Conservation (phyloP, 2,113 vertebrate species). For the Phylloscopus whistleri region DNA sequence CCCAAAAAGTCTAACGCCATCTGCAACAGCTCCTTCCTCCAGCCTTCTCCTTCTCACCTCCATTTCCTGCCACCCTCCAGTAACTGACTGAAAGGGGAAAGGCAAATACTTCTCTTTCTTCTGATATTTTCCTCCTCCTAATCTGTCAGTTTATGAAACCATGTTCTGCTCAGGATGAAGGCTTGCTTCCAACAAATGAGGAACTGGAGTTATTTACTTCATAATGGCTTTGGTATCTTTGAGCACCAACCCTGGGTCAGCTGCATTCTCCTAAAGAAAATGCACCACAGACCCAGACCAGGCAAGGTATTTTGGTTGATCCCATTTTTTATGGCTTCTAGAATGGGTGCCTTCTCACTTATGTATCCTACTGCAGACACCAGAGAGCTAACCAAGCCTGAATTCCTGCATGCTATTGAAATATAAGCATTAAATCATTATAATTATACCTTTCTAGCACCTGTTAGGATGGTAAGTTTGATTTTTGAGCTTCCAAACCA, state of each 20-base stretch:
- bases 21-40: neutral
- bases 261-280: neutral
- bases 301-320: fast-evolving
- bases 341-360: neutral
- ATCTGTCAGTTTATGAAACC: neutral
- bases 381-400: neutral
- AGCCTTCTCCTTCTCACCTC: neutral
- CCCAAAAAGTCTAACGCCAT: too few species aligned
- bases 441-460: neutral
- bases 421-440: neutral
- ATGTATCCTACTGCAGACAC: neutral
- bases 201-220: neutral
- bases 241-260: neutral
- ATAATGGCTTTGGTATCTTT: neutral
- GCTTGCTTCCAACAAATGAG: neutral
- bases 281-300: neutral
- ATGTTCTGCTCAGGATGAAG: neutral
- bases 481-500: conserved; percentile 1
- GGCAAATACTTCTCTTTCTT: neutral
- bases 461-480: neutral
- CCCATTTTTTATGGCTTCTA: neutral
- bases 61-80: neutral
- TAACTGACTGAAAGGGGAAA: neutral
- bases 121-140: neutral
- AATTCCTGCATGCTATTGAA: neutral